Evolutionary conservation across 2,888 invertebrate species (phyloP), one percentile per base, ranked within the genome.

Genomic region (Lasioglossum leucozonium): DNA sequence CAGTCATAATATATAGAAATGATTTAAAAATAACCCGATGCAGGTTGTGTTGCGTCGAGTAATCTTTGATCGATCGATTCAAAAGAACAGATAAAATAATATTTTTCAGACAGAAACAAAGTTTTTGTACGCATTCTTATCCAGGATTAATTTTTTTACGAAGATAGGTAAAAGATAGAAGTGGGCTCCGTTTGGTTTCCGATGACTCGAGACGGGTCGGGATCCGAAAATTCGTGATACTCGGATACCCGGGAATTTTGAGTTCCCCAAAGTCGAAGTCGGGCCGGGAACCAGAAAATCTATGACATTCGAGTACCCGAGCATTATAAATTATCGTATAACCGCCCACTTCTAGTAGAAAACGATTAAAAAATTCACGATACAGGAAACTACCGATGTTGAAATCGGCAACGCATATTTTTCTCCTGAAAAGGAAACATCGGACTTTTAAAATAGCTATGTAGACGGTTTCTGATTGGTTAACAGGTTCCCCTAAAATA

Each of bases 1-100:
- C 44, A n/a, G 22, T 42, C 69, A 65, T 44, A 8, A 44, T 34
- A 30, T 47, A 11, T 44, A 62, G 11, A 34, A 76, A 62, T 40
- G 18, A 26, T 62, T 40, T 69, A 40, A 40, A 76, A 81, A 44
- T 77, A 81, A 44, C 51, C 22, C 26, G 16, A 69, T 10, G 16
- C 16, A 18, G 4, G 62, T 30, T 58, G 16, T 73, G 72, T 44
- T 6, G 42, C 42, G 11, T 72, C 34, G 42, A 22, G 34, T 69
- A 78, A 82, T 30, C 22, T 16, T 62, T 10, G 47, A 82, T 40
- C 10, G 16, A n/a, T n/a, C n/a, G 40, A 40, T n/a, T 69, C 37
- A 4, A 37, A 40, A n/a, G 26, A 30, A 58, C 26, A 5, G 11
- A 67, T 37, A 37, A 22, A 22, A 18, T 62, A 18, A 62, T 30